Conservation (phyloP, 1,140 invertebrate species). For the Cydia fagiglandana region DNA sequence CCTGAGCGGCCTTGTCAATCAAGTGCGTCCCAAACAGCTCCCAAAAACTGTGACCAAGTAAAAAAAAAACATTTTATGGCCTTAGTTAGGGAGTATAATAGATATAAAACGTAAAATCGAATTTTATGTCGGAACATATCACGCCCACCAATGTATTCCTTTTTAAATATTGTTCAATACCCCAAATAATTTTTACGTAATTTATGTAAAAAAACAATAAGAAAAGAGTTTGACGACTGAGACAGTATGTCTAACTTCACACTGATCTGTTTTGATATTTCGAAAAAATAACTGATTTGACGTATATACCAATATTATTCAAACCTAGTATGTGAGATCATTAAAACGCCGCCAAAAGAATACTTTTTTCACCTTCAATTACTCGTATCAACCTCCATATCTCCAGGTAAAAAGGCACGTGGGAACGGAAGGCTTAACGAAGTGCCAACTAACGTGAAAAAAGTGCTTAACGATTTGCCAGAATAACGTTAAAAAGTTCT, state of each 20-base stretch:
- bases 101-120: no score
- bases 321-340: neutral
- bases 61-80: no score
- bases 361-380: conserved; percentile 15
- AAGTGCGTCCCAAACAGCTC: conserved; percentile 39
- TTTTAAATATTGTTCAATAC: no score
- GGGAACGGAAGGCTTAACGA: conserved; percentile 36
- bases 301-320: neutral
- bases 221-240: neutral
- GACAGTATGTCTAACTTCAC: neutral
- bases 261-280: neutral
- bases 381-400: conserved; percentile 28
- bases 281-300: neutral
- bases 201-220: no score
- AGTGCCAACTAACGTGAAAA: conserved; percentile 34
- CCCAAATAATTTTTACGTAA: no score
- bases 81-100: no score
- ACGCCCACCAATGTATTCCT: no score
- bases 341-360: conserved; percentile 23
- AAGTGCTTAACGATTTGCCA: conserved; percentile 25
- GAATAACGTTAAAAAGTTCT: conserved; percentile 34
- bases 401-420: conserved; percentile 32
- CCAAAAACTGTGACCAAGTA: neutral
- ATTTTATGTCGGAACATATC: no score
- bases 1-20: conserved; percentile 60